A percentile compares a stretch with the other conserved stretches of the same genome.
Conservation (phyloP, 30 jellyfish, hydroid and myxozoan species). For the Cassiopea andromeda region DNA sequence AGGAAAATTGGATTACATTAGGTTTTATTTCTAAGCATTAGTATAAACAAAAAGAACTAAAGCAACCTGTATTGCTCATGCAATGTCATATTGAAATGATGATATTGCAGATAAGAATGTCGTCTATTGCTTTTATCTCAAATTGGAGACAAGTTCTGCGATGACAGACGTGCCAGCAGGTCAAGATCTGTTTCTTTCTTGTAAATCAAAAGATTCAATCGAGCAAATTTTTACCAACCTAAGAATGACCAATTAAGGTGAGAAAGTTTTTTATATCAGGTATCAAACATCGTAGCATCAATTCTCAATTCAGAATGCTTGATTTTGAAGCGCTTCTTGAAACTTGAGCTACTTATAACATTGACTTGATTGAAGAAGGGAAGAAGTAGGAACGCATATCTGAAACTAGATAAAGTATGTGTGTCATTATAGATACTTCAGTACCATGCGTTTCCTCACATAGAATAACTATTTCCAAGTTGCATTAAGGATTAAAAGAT, state of each 20-base stretch:
- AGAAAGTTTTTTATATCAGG: neutral
- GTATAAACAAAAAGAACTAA: neutral
- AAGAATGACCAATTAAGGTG: neutral
- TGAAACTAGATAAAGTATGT: too few relatives aligned
- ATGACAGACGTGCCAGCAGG: neutral
- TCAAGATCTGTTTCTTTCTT: neutral
- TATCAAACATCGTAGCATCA: too few relatives aligned
- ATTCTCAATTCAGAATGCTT: too few relatives aligned
- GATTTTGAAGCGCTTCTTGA: too few relatives aligned
- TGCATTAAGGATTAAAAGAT: too few relatives aligned
- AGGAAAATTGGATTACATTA: constrained; percentile 6
- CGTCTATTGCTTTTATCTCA: neutral
- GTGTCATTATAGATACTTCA: too few relatives aligned
- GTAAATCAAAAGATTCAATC: neutral
- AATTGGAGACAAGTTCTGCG: neutral
- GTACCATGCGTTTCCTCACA: too few relatives aligned
- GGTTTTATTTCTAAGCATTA: neutral
- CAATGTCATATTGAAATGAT: neutral
- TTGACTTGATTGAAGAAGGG: too few relatives aligned
- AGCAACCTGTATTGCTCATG: neutral
- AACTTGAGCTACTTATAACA: too few relatives aligned
- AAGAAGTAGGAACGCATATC: too few relatives aligned
- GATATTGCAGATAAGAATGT: neutral
- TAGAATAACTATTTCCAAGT: too few relatives aligned
- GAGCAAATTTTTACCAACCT: neutral